A percentile compares a stretch with the other conserved stretches of the same genome.
Conservation (phyloP, 2,888 invertebrate genomes). For the Junonia oenone region DNA sequence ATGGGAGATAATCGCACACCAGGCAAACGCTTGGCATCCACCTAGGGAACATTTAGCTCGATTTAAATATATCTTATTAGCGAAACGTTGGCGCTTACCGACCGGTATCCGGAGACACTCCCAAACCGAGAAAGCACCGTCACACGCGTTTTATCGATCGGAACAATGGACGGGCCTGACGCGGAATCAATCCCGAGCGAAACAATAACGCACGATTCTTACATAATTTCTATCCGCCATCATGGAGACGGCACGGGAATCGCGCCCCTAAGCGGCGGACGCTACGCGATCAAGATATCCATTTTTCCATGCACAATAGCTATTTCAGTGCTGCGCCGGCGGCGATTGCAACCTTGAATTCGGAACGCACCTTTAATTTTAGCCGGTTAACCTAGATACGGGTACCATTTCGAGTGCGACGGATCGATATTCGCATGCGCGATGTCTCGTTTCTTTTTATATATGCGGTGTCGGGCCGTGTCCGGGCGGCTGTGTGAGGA, state of each 20-base stretch:
- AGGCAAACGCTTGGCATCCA: slow-evolving; percentile 18
- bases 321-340: slow-evolving; percentile 73
- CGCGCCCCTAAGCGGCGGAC: slow-evolving; percentile 54
- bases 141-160: slow-evolving; percentile 36
- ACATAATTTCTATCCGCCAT: slow-evolving; percentile 72
- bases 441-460: slow-evolving; percentile 52
- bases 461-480: slow-evolving; percentile 48
- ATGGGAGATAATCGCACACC: slow-evolving; percentile 8
- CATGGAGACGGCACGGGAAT: slow-evolving; percentile 50
- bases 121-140: slow-evolving; percentile 31
- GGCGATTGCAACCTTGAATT: slow-evolving; percentile 71
- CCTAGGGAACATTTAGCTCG: slow-evolving; percentile 41
- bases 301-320: slow-evolving; percentile 65
- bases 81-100: slow-evolving; percentile 54
- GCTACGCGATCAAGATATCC: slow-evolving; percentile 52
- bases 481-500: slow-evolving; percentile 43
- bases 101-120: slow-evolving; percentile 49
- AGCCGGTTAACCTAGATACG: slow-evolving; percentile 78
- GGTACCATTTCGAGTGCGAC: slow-evolving; percentile 61
- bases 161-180: slow-evolving; percentile 28
- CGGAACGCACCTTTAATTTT: slow-evolving; percentile 78
- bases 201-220: slow-evolving; percentile 68
- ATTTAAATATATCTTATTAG: slow-evolving; percentile 61
- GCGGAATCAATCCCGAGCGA: slow-evolving; percentile 49
- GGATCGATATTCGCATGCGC: slow-evolving; percentile 74